Evolutionary conservation across 1,140 invertebrate genomes (phyloP), one percentile per base, ranked within the genome.

Genomic region (Drosophila ironensis): DNA sequence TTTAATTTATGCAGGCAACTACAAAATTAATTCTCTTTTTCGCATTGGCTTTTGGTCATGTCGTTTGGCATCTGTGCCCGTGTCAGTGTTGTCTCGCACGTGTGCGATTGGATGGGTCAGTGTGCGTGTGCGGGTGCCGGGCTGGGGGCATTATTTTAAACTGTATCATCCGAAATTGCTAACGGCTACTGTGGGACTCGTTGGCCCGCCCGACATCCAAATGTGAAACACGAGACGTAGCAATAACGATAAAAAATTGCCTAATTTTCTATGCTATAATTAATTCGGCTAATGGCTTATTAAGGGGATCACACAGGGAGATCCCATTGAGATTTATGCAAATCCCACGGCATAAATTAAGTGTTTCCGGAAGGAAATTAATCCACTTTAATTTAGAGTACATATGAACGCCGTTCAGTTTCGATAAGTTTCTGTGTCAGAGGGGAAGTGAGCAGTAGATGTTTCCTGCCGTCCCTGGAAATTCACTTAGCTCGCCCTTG

Each of bases 1-100:
- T 67, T 77, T 84, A 84, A 82, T 84, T 82, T 82, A 82, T 82
- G 61, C 77, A 72, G 63, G 57, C 61, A 82, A 82, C 77, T 77
- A 82, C 56, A 64, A 70, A 84, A 70, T 84, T 60, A 77, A 77
- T 84, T 82, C 73, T 75, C 30, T 63, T 54, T 73, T 67, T 64
- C 24, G 46, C 40, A 53, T 53, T 71, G 28, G 25, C 59, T 75
- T 81, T 81, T 56, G 53, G 24, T 56, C 56, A 56, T 69, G 60
- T 54, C 45, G 42, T 56, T 61, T 50, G 51, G 53, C 64, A 56
- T 80, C 50, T 30, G 46, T 11, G 50, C n/a, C n/a, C n/a, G n/a
- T n/a, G n/a, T 33, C 30, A 5, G 30, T 33, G 30, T 11, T 33
- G 45, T 42, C 28, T 35, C 61, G 66, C 77, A 81, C 77, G 77